phyloP scores from a whole-genome alignment of 2,888 invertebrate species.

The Nephrocerus scutellatus region DNA sequence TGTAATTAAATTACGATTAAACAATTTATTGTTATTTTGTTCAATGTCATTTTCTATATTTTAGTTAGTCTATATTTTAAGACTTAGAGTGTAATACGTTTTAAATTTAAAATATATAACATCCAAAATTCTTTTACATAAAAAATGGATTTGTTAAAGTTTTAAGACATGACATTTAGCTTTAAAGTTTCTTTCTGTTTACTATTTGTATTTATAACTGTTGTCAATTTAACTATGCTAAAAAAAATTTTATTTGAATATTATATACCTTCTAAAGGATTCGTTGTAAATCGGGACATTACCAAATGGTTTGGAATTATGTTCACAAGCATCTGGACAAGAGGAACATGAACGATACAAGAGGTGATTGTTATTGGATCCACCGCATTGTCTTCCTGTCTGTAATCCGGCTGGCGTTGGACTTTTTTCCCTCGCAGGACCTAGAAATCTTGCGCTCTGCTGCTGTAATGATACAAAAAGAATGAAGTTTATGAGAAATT shows the following conservation, averaged over 20 bases:
- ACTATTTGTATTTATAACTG: no score
- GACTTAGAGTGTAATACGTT: no score
- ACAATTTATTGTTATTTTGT: no score
- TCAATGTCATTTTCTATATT: no score
- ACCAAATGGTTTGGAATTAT: slow-evolving; percentile 45
- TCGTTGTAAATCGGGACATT: slow-evolving; percentile 39
- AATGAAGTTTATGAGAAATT: not conserved
- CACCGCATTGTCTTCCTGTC: slow-evolving; percentile 33
- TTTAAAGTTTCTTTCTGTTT: no score
- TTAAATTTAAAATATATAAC: no score
- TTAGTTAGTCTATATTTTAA: no score
- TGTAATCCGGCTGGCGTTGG: slow-evolving; percentile 46
- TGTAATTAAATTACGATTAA: no score
- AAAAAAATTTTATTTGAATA: not conserved
- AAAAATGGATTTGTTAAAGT: no score
- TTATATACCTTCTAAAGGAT: slow-evolving; percentile 45
- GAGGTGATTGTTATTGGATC: slow-evolving; percentile 43
- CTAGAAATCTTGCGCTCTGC: slow-evolving; percentile 51
- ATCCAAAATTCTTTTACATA: no score
- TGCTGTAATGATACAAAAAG: slow-evolving; percentile 36
- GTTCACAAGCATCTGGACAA: slow-evolving; percentile 47
- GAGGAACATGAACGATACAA: slow-evolving; percentile 46
- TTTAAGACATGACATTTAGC: no score
- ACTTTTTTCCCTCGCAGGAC: slow-evolving; percentile 48
- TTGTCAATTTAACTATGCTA: no score